These are phyloP conservation scores for Epizoanthus illoricatus DNA, from an alignment of 92 coral and sea anemone genomes.

Conservation along the genomic window DNA sequence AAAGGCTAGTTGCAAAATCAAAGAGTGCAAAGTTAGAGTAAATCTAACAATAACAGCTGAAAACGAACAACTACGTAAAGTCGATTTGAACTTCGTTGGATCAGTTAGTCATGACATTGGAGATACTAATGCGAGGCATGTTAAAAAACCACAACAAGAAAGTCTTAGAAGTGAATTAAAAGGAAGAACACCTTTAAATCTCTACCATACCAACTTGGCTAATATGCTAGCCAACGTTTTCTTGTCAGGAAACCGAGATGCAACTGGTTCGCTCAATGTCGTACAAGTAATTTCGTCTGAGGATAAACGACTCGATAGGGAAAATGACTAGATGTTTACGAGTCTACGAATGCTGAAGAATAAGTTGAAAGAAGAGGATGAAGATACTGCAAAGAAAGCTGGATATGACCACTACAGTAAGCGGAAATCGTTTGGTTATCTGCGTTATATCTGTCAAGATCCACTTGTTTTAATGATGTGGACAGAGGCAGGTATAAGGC, in stretches of 20 bases:
- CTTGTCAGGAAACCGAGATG: conserved; percentile 40
- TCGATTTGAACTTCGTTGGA: neutral
- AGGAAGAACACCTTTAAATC: conserved; percentile 15
- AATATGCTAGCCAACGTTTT: conserved; percentile 8
- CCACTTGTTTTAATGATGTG: no score
- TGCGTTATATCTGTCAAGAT: no score
- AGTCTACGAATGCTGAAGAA: neutral
- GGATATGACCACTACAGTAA: no score
- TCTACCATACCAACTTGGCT: conserved; percentile 28
- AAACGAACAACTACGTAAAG: conserved; percentile 6
- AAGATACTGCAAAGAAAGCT: neutral
- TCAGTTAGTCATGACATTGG: conserved; percentile 18
- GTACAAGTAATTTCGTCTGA: conserved; percentile 30
- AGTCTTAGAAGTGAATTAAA: neutral
- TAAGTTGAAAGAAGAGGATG: neutral
- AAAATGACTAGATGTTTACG: neutral
- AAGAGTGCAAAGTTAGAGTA: conserved; percentile 24
- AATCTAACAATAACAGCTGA: conserved; percentile 9
- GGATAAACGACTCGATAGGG: neutral
- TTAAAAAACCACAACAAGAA: conserved; percentile 11
- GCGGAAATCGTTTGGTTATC: no score
- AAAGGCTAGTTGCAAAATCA: conserved; percentile 9
- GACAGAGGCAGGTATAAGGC: no score
- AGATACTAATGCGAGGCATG: conserved; percentile 12
- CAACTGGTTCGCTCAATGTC: conserved; percentile 18